Conservation (phyloP, 2,888 invertebrate species). For the Tachina fera region DNA sequence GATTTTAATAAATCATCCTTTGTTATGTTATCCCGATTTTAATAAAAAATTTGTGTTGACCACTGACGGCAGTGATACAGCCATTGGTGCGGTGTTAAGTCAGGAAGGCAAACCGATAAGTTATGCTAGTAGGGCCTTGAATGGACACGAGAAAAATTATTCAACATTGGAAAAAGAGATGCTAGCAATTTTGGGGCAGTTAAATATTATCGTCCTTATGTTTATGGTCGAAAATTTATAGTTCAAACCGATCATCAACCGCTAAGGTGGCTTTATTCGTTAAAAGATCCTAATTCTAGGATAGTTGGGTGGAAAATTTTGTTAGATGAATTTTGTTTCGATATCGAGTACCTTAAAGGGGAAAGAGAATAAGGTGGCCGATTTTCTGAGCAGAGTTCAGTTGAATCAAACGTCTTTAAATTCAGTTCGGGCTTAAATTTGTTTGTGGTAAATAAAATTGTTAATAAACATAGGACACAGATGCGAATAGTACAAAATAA, state of each 20-base stretch:
- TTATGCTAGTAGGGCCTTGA: too few relatives aligned
- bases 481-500: too few relatives aligned
- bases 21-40: too few relatives aligned
- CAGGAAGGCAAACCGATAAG: too few relatives aligned
- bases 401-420: slow-evolving; percentile 17
- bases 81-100: too few relatives aligned
- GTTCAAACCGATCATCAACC: slow-evolving; percentile 19
- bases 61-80: too few relatives aligned
- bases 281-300: background rate
- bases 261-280: slow-evolving; percentile 1
- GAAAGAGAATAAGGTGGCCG: slow-evolving; percentile 54
- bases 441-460: too few relatives aligned
- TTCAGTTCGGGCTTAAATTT: too few relatives aligned
- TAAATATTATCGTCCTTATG: slow-evolving; percentile 12
- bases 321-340: slow-evolving; percentile 10
- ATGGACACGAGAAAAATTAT: too few relatives aligned
- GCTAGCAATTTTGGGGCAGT: background rate
- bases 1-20: too few relatives aligned
- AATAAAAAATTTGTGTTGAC: too few relatives aligned
- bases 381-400: slow-evolving; percentile 49
- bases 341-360: slow-evolving; percentile 40
- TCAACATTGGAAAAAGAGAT: background rate
- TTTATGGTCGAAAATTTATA: slow-evolving; percentile 8
- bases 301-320: background rate
- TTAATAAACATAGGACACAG: too few relatives aligned